A percentile compares a stretch with the other conserved stretches of the same genome.
These are phyloP conservation scores for Limnephilus auricula DNA, from an alignment of 2,888 invertebrate species.

Conservation along the genomic window DNA sequence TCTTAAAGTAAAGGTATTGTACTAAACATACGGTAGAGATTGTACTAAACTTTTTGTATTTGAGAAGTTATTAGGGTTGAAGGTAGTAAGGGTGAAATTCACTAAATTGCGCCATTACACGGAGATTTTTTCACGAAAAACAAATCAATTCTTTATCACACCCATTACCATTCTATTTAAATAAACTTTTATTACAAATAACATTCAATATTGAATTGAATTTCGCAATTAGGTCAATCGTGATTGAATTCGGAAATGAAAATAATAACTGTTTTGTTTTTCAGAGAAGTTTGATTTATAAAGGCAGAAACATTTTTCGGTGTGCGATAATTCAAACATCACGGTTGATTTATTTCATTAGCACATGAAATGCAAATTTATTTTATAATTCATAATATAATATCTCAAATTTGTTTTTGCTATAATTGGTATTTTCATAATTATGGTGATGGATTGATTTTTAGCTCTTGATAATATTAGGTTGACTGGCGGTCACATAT, in stretches of 20 bases:
- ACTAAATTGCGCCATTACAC: neutral
- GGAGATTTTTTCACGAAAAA: neutral
- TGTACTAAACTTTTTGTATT: no score
- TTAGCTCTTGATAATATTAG: neutral
- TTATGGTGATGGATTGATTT: neutral
- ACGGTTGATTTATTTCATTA: neutral
- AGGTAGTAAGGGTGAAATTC: neutral
- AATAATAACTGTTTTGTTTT: neutral
- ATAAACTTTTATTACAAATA: neutral
- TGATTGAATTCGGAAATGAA: conserved; percentile 1
- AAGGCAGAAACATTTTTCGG: neutral
- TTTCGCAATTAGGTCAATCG: conserved; percentile 21
- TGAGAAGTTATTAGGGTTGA: neutral
- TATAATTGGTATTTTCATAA: neutral
- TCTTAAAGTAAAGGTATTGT: neutral
- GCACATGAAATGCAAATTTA: neutral
- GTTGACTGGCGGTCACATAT: neutral
- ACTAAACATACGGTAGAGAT: neutral
- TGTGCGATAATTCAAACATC: neutral
- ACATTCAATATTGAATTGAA: neutral
- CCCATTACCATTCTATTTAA: neutral
- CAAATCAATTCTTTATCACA: neutral
- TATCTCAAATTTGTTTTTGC: neutral
- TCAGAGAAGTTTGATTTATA: neutral
- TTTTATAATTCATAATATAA: neutral